Evolutionary conservation across 2,797 vertebrate species (phyloP).

Genomic region (Sebastes vulpes): DNA sequence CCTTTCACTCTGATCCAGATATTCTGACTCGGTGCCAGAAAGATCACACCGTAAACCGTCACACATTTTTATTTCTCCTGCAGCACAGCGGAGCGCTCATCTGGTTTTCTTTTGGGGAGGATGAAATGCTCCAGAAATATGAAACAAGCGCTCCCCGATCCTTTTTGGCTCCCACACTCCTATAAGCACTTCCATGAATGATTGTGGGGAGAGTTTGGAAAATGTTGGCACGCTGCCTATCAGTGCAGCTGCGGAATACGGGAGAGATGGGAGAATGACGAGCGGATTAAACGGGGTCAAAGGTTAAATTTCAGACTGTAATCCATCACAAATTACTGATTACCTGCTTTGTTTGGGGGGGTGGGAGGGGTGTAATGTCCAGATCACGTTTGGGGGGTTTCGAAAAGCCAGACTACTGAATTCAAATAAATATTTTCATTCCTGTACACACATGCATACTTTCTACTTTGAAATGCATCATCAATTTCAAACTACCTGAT

Average conservation of each 20-base stretch:
- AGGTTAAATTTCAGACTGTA: conserved; percentile 60
- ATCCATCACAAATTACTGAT: conserved; percentile 71
- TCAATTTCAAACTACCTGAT: conserved; percentile 22
- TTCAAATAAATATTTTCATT: conserved; percentile 20
- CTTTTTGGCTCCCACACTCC: conserved; percentile 60
- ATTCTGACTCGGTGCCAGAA: conserved; percentile 45
- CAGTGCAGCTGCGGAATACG: conserved; percentile 76
- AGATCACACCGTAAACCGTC: conserved; percentile 54
- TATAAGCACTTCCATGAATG: conserved; percentile 67
- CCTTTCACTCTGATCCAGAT: conserved; percentile 37
- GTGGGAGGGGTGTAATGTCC: conserved; percentile 32
- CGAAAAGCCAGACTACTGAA: conserved; percentile 26
- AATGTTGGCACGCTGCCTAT: conserved; percentile 77
- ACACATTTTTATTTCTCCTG: conserved; percentile 51
- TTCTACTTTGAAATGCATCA: conserved; percentile 8
- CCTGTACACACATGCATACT: background rate
- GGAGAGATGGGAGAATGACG: conserved; percentile 63
- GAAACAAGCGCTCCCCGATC: conserved; percentile 61
- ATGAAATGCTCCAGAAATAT: conserved; percentile 73
- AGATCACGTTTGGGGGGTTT: conserved; percentile 22
- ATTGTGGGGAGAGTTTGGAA: conserved; percentile 72
- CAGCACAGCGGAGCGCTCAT: conserved; percentile 60
- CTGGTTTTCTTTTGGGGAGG: conserved; percentile 76
- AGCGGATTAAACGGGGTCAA: conserved; percentile 67
- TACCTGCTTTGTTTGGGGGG: conserved; percentile 34